Evolutionary conservation across 2,888 invertebrate genomes (phyloP), one percentile per base, ranked within the genome.

Genomic region (Latheticus oryzae): DNA sequence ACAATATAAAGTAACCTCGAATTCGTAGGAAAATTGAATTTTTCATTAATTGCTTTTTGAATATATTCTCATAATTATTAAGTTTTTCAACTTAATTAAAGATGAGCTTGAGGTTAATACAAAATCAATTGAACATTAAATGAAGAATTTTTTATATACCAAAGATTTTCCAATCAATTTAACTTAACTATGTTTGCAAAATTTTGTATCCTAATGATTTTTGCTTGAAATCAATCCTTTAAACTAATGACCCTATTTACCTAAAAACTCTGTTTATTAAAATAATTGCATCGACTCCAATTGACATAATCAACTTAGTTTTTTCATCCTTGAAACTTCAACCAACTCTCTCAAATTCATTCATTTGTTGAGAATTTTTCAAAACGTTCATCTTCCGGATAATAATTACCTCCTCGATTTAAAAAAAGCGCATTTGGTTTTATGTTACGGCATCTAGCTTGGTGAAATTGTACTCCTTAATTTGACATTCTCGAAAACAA

Each of bases 401-500:
- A 33, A 45, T 32, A 45, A 45, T 45, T 45, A 45, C 32, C 17
- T 17, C 8, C 5, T 4, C 7, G 33, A 45, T 45, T 19, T 19
- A 35, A 47, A 47, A 47, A 51, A 51, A 38, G 51, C 42, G 42
- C 42, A 11, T 52, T 52, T 16, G 23, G 42, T 52, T 52, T 52
- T 52, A 52, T 52, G 33, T 15, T 23, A 40, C 32, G 40, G 40
- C 42, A 52, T 28, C 53, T 35, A 54, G 45, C 53, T 45, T 17
- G 2, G 32, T 33, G 11, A 35, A 53, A 53, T 43, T 43, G 53
- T 43, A 42, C 19, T 30, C 37, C 33, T 57, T 62, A 62, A 60
- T 55, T 55, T 58, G 60, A 54, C 58, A 58, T 55, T 48, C 51
- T 38, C 43, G 37, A 45, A 60, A 62, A 60, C 54, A 60, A 40